Evolutionary conservation across 2,797 vertebrate genomes (phyloP).

Genomic region (Takifugu ocellatus): DNA sequence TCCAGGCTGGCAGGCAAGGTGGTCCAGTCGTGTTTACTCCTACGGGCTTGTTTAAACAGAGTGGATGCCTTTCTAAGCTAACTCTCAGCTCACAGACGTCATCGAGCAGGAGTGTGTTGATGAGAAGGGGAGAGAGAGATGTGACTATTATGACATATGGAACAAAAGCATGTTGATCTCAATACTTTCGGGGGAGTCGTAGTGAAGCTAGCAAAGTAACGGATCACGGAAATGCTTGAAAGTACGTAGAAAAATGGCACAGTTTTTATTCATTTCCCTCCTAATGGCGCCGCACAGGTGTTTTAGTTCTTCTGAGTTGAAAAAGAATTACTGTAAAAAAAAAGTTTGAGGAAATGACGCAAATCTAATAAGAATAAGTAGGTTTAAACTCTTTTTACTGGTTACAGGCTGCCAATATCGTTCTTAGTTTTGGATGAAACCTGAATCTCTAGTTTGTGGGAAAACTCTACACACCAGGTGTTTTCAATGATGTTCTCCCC

Average conservation of each 20-base stretch:
- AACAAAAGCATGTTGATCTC: background rate
- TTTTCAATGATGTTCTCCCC: background rate
- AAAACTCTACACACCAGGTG: background rate
- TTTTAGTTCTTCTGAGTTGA: too few relatives aligned
- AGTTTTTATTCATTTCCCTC: too few relatives aligned
- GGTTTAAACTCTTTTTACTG: too few relatives aligned
- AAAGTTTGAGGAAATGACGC: too few relatives aligned
- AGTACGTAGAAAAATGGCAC: too few relatives aligned
- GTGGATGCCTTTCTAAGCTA: slow-evolving; percentile 64
- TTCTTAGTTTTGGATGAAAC: background rate
- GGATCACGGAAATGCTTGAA: too few relatives aligned
- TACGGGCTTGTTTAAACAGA: slow-evolving; percentile 72
- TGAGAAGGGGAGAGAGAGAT: slow-evolving; percentile 27
- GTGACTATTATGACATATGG: background rate
- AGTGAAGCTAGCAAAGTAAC: background rate
- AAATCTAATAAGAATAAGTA: too few relatives aligned
- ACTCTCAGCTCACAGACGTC: slow-evolving; percentile 59
- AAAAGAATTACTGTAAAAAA: too few relatives aligned
- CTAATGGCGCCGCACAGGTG: too few relatives aligned
- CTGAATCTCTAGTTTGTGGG: background rate
- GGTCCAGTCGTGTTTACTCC: slow-evolving; percentile 76
- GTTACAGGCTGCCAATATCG: too few relatives aligned
- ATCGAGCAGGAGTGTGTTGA: slow-evolving; percentile 54
- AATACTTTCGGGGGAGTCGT: too few relatives aligned
- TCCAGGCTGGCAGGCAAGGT: slow-evolving; percentile 67